Evolutionary conservation across 37 sponge, comb jelly and placozoan species (phyloP).

Genomic region (Beroe forskalii): DNA sequence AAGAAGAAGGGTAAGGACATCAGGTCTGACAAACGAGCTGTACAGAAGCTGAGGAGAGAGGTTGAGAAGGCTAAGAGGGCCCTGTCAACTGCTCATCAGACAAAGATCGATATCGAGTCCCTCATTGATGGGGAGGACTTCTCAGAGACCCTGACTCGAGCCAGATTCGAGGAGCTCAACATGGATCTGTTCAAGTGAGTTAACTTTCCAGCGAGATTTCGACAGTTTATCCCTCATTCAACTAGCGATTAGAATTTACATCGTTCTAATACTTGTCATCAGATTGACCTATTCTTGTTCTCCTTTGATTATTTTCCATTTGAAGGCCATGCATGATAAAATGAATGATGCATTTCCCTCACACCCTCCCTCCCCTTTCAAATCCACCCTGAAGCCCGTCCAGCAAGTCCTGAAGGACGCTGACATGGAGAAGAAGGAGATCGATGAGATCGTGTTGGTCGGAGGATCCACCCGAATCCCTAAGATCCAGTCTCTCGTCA

Average conservation of each 20-base stretch:
- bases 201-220: not conserved
- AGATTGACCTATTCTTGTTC: too few relatives aligned
- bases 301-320: too few relatives aligned
- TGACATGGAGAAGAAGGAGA: constrained; percentile 82
- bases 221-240: too few relatives aligned
- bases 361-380: constrained; percentile 69
- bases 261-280: too few relatives aligned
- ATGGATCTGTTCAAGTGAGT: constrained; percentile 71
- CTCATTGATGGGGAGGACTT: constrained; percentile 97
- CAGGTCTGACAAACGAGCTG: constrained; percentile 89
- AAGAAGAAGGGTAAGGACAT: constrained; percentile 98
- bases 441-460: constrained; percentile 95
- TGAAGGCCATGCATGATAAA: too few relatives aligned
- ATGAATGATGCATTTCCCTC: not conserved
- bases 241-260: too few relatives aligned
- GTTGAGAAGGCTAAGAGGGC: constrained; percentile 99
- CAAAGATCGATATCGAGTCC: constrained; percentile 94
- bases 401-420: constrained; percentile 91
- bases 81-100: constrained; percentile 91
- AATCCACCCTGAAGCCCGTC: constrained; percentile 93
- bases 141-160: constrained; percentile 97
- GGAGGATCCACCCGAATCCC: constrained; percentile 99
- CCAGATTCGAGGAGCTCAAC: constrained; percentile 98
- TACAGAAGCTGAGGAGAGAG: constrained; percentile 97
- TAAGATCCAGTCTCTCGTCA: constrained; percentile 96